These are phyloP conservation scores for Myrmecophaga tridactyla DNA, from an alignment of 2,113 vertebrate genomes.

Conservation along the genomic window DNA sequence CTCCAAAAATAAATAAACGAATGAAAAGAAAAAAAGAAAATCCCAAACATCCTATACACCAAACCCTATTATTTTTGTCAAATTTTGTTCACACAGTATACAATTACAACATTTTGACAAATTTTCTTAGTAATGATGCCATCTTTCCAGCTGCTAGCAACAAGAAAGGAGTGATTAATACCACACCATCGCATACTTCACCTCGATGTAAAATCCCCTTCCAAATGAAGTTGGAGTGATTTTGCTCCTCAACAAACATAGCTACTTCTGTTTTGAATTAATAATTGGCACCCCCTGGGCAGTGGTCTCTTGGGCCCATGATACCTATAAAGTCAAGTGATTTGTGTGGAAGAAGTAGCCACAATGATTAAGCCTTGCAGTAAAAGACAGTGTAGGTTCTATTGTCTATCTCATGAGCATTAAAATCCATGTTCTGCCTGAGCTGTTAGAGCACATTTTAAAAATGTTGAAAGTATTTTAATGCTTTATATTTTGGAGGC, in stretches of 20 bases:
- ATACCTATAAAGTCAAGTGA: not conserved
- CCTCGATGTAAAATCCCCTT: not conserved
- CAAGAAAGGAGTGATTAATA: not conserved
- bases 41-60: too few species aligned
- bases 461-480: not conserved
- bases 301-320: not conserved
- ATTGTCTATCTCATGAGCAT: not conserved
- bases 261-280: not conserved
- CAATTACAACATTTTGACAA: not conserved
- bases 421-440: not conserved
- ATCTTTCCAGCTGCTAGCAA: not conserved
- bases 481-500: not conserved
- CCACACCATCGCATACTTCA: not conserved
- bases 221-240: not conserved
- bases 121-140: not conserved
- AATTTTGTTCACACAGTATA: too few species aligned
- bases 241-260: too few species aligned
- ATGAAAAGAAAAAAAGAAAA: too few species aligned
- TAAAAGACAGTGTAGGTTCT: not conserved
- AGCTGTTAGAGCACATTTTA: not conserved
- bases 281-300: not conserved
- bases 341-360: not conserved
- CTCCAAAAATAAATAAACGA: too few species aligned
- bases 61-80: too few species aligned
- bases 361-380: not conserved